phyloP scores from a whole-genome alignment of 2,113 vertebrate species.

The Hippocampus comes region DNA sequence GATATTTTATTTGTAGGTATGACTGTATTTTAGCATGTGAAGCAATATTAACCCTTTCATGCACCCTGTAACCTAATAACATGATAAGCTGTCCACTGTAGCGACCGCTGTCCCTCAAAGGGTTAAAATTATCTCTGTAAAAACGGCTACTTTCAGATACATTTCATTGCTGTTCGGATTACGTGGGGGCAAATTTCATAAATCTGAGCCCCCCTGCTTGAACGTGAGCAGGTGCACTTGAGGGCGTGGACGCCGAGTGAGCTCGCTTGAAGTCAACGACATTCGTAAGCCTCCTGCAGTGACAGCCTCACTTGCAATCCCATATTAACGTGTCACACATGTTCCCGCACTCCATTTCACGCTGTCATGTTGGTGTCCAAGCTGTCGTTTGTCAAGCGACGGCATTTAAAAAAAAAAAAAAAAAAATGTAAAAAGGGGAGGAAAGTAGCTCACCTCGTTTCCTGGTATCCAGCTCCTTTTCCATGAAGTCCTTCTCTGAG shows the following conservation, averaged over 20 bases:
- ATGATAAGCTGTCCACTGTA: too few relatives aligned
- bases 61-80: too few relatives aligned
- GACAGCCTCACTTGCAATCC: constrained; percentile 37
- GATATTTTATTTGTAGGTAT: too few relatives aligned
- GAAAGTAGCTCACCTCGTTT: constrained; percentile 74
- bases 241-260: constrained; percentile 2
- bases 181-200: neutral
- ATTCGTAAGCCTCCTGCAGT: constrained; percentile 30
- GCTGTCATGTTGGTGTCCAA: neutral
- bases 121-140: too few relatives aligned
- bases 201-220: neutral
- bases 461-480: constrained; percentile 85
- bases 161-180: neutral
- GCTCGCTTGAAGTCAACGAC: constrained; percentile 32
- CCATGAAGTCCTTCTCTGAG: constrained; percentile 83
- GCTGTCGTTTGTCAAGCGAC: constrained; percentile 1
- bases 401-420: neutral
- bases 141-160: too few relatives aligned
- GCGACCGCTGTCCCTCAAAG: too few relatives aligned
- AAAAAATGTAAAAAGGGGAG: neutral
- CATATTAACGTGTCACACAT: constrained; percentile 35
- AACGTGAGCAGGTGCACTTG: neutral
- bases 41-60: too few relatives aligned
- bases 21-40: too few relatives aligned
- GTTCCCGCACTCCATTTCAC: constrained; percentile 31